These are phyloP conservation scores for Actinia equina DNA, from an alignment of 64 coral and sea anemone genomes.

Conservation along the genomic window DNA sequence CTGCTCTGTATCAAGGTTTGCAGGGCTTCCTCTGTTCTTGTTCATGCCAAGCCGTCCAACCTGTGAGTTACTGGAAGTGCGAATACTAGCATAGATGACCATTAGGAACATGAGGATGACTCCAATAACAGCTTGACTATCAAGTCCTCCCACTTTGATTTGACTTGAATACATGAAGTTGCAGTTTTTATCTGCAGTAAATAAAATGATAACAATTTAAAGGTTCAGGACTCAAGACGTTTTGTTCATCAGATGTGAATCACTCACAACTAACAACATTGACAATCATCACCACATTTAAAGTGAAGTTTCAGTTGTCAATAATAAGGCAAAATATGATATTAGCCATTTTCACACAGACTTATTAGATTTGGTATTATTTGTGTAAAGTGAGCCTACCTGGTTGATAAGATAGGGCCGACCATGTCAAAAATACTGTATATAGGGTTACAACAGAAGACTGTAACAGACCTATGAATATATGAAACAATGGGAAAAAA, in stretches of 20 bases:
- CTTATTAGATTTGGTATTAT: too few species aligned
- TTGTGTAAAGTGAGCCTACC: conserved; percentile 17
- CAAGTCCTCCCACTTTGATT: conserved; percentile 30
- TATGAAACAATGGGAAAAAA: not conserved
- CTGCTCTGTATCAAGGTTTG: conserved; percentile 24
- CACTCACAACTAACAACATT: too few species aligned
- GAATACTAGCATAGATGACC: conserved; percentile 80
- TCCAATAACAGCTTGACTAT: conserved; percentile 74
- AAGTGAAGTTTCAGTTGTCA: too few species aligned
- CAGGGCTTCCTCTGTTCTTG: not conserved
- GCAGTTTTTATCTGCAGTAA: not conserved
- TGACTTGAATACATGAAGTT: not conserved
- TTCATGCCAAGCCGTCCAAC: conserved; percentile 57
- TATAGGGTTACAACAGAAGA: conserved; percentile 75
- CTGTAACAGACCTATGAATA: conserved; percentile 70
- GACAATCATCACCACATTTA: too few species aligned
- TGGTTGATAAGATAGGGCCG: conserved; percentile 66
- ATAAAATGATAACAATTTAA: not conserved
- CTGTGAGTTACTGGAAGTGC: conserved; percentile 75
- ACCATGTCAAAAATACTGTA: conserved; percentile 84
- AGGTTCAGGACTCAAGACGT: too few species aligned
- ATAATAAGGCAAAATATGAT: not conserved
- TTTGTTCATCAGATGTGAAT: too few species aligned
- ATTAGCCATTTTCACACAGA: not conserved
- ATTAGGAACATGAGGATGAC: conserved; percentile 85